Conservation (phyloP, 1,140 invertebrate species). For the Drosophila sturtevanti region DNA sequence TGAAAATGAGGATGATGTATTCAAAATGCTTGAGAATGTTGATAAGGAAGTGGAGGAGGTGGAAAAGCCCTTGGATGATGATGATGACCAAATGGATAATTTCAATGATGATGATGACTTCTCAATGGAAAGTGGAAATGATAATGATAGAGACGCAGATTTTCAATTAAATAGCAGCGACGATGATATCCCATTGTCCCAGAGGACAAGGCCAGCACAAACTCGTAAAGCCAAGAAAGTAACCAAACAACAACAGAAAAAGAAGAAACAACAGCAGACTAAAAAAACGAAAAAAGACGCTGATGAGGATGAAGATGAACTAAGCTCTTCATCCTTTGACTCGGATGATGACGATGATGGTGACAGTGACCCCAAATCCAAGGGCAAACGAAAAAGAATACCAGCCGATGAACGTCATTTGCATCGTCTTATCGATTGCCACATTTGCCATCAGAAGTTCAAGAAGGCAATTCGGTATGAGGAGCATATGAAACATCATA, state of each 20-base stretch:
- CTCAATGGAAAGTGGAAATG: conserved; percentile 53
- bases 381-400: conserved; percentile 65
- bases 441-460: conserved; percentile 79
- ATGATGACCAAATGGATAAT: conserved; percentile 16
- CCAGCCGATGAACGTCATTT: conserved; percentile 57
- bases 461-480: conserved; percentile 74
- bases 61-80: conserved; percentile 33
- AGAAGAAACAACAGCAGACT: conserved; percentile 4
- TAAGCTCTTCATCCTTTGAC: conserved; percentile 48
- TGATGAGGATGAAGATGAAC: conserved; percentile 34
- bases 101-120: conserved; percentile 18
- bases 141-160: conserved; percentile 44
- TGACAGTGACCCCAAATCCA: conserved; percentile 23
- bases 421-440: conserved; percentile 69
- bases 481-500: conserved; percentile 79
- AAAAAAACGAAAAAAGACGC: conserved; percentile 5
- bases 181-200: conserved; percentile 67
- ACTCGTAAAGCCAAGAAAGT: conserved; percentile 33
- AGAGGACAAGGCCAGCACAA: conserved; percentile 38
- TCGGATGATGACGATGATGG: conserved; percentile 43
- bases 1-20: conserved; percentile 77
- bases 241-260: conserved; percentile 14
- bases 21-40: conserved; percentile 74
- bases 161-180: conserved; percentile 67
- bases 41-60: conserved; percentile 71